These are phyloP conservation scores for Sparidentex hasta DNA, from an alignment of 2,797 vertebrate species.

Conservation along the genomic window DNA sequence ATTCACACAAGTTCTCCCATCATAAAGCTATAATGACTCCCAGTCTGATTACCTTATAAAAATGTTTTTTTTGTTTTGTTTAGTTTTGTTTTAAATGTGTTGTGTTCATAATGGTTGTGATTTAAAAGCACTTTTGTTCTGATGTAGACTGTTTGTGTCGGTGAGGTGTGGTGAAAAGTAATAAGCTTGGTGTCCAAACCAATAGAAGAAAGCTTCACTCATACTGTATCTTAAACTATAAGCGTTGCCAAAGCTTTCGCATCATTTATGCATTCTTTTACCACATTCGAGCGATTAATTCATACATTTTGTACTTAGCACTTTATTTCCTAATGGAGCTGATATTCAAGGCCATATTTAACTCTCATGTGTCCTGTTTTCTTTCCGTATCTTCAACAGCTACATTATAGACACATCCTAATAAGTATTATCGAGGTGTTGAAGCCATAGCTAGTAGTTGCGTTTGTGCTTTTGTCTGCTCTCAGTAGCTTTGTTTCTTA, in stretches of 20 bases:
- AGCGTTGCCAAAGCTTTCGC: slow-evolving; percentile 78
- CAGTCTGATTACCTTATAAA: slow-evolving; percentile 27
- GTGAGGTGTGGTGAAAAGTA: slow-evolving; percentile 58
- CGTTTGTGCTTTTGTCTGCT: slow-evolving; percentile 39
- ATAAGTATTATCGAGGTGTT: slow-evolving; percentile 69
- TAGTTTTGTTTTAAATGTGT: slow-evolving; percentile 37
- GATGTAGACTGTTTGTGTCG: slow-evolving; percentile 55
- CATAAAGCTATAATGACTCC: slow-evolving; percentile 70
- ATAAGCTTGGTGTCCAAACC: slow-evolving; percentile 83
- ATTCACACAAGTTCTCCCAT: slow-evolving; percentile 42
- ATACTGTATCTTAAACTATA: slow-evolving; percentile 69
- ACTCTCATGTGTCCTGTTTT: slow-evolving; percentile 60
- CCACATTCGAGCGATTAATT: slow-evolving; percentile 61
- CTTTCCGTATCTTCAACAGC: slow-evolving; percentile 55
- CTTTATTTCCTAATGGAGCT: slow-evolving; percentile 85
- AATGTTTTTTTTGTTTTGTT: slow-evolving; percentile 41
- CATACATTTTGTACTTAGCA: slow-evolving; percentile 85
- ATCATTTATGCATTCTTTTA: slow-evolving; percentile 73
- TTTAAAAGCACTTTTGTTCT: slow-evolving; percentile 87
- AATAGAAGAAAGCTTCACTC: slow-evolving; percentile 75
- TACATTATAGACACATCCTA: slow-evolving; percentile 62
- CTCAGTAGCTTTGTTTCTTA: slow-evolving; percentile 27
- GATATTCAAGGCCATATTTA: slow-evolving; percentile 79
- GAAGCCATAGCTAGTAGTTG: slow-evolving; percentile 52
- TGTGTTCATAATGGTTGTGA: slow-evolving; percentile 65